These are phyloP conservation scores for Myripristis murdjan DNA, from an alignment of 2,797 vertebrate species.

Conservation along the genomic window DNA sequence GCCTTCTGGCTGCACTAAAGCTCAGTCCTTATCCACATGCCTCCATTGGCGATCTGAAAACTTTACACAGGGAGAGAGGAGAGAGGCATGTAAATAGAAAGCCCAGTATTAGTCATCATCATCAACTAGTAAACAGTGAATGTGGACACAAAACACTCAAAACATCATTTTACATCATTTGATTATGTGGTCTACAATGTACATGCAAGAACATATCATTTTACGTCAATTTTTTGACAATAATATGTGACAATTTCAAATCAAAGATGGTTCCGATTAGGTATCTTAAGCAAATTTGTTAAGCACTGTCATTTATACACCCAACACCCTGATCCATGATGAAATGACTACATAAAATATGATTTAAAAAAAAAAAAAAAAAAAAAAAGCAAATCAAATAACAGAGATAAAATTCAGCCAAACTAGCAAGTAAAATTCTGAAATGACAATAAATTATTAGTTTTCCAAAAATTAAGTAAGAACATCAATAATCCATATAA, in stretches of 20 bases:
- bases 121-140: conserved; percentile 11
- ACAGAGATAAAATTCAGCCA: no score
- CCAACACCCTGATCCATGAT: not conserved
- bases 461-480: no score
- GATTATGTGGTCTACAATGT: not conserved
- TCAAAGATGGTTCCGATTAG: not conserved
- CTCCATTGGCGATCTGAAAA: conserved; percentile 79
- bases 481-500: no score
- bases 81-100: conserved; percentile 35
- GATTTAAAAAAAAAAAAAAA: no score
- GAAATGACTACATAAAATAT: not conserved
- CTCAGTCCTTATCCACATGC: conserved; percentile 83
- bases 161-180: not conserved
- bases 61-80: conserved; percentile 79
- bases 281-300: not conserved
- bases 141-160: not conserved
- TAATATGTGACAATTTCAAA: not conserved
- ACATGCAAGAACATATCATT: not conserved
- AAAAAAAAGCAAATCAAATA: no score
- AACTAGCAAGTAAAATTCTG: no score
- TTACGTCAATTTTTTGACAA: conserved; percentile 1
- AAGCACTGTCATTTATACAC: not conserved
- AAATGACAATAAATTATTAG: no score
- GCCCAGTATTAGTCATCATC: conserved; percentile 31
- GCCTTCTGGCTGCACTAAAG: conserved; percentile 80